Percentiles rank a stretch among this genome's conserved stretches.
Conservation (phyloP, 2,797 vertebrate species). For the Rallus crepitans region DNA sequence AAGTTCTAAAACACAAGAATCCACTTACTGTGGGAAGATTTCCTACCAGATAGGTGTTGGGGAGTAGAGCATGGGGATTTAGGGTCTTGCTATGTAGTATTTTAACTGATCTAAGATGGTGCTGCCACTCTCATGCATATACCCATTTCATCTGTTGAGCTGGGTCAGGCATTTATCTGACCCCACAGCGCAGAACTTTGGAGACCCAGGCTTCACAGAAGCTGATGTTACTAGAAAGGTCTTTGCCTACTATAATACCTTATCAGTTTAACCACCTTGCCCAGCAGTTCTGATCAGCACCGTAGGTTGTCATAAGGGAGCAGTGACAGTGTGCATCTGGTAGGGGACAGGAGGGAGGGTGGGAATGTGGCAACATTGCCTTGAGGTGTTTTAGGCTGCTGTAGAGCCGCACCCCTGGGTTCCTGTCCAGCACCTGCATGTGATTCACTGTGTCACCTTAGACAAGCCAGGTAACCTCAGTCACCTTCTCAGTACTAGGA, state of each 20-base stretch:
- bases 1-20: background rate
- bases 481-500: background rate
- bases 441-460: conserved; percentile 1
- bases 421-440: background rate
- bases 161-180: background rate
- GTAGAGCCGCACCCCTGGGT: rapidly evolving
- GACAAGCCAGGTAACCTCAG: background rate
- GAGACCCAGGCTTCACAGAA: background rate
- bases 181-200: background rate
- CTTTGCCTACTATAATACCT: background rate
- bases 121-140: background rate
- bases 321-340: background rate
- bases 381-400: background rate
- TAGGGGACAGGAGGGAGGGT: background rate
- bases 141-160: background rate
- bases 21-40: background rate
- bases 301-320: background rate
- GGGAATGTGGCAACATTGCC: background rate
- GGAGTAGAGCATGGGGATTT: background rate
- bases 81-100: background rate
- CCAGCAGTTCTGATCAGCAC: background rate
- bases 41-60: background rate
- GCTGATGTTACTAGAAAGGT: background rate
- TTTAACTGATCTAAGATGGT: background rate
- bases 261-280: background rate